phyloP scores from a whole-genome alignment of 2,113 vertebrate genomes.

The Nymphicus hollandicus region DNA sequence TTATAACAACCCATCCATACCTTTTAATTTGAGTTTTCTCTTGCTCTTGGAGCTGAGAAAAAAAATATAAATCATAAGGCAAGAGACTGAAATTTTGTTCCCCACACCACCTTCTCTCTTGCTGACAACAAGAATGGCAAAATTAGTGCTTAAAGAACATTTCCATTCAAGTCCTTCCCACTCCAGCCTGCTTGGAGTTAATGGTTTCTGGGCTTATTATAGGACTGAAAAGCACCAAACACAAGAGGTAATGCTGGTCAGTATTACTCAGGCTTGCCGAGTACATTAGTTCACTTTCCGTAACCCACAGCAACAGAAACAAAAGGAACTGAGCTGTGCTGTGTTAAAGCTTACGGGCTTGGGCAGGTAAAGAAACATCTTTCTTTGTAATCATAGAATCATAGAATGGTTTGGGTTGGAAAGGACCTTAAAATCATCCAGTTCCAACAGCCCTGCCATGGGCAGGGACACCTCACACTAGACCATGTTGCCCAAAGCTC shows the following conservation, averaged over 20 bases:
- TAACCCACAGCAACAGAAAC: constrained; percentile 49
- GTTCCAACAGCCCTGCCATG: background rate
- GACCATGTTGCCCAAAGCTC: background rate
- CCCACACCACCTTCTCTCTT: constrained; percentile 15
- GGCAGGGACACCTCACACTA: background rate
- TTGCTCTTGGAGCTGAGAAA: background rate
- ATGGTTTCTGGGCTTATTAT: constrained; percentile 31
- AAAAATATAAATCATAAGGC: background rate
- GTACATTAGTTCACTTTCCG: background rate
- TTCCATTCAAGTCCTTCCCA: constrained; percentile 52
- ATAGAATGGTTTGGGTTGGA: background rate
- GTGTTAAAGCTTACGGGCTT: rapidly evolving
- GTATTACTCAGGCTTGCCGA: background rate
- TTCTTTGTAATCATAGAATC: background rate
- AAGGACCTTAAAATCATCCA: background rate
- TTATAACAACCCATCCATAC: constrained; percentile 28
- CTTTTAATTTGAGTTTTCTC: constrained; percentile 30
- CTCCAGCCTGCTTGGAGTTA: constrained; percentile 33
- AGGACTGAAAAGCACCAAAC: background rate
- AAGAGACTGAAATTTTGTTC: constrained; percentile 29
- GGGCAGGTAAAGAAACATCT: background rate
- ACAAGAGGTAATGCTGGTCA: background rate
- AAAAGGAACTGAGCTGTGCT: background rate
- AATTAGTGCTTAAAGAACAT: constrained; percentile 44
- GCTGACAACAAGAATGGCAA: constrained; percentile 47